Base-by-base conservation (phyloP, 1,140 invertebrate species). In the Tetraneura akinire region DNA sequence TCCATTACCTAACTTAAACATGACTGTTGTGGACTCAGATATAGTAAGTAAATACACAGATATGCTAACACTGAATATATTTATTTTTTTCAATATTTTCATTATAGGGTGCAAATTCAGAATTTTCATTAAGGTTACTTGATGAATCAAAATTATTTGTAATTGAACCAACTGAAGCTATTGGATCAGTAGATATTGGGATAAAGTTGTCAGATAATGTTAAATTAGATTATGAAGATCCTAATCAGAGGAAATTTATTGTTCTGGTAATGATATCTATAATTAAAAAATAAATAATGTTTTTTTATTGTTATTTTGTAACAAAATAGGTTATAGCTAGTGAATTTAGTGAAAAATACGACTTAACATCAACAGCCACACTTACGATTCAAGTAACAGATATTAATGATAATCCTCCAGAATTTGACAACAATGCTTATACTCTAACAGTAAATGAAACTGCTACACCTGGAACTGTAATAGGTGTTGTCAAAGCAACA, bases 231-330 rank as follows among this genome's bases (percentile, higher is more conserved):
- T 96, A 94, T 84, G 94, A 96, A 85, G 94, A 97, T 87, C 93
- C 93, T 32, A 96, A 96, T 87, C 93, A 96, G 85, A 88, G 94
- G 81, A 96, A 96, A 86, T 97, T 96, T 85, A 93, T 96, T 82
- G 89, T 96, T 45, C 87, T 95, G 84, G 93, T 94, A 71, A 71
- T 51, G n/a, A 5, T 4, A 51, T 51, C 29, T 29, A 49, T 29
- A 13, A 49, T 29, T 49, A 18, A 18, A 51, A 49, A 51, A 37
- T n/a, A 29, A 8, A 29, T 49, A 11, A 51, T 26, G 6, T 5
- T 29, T 14, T n/a, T 23, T 18, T 32, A 29, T 29, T 1, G 21
- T 1, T 71, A 18, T 68, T 47, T 68, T 47, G 14, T 51, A 11
- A 2, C 10, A n/a, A 74, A 57, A 23, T 83, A 93, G 92, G 90